These are phyloP conservation scores for Bombus vancouverensis DNA, from an alignment of 1,140 invertebrate genomes.

Conservation along the genomic window DNA sequence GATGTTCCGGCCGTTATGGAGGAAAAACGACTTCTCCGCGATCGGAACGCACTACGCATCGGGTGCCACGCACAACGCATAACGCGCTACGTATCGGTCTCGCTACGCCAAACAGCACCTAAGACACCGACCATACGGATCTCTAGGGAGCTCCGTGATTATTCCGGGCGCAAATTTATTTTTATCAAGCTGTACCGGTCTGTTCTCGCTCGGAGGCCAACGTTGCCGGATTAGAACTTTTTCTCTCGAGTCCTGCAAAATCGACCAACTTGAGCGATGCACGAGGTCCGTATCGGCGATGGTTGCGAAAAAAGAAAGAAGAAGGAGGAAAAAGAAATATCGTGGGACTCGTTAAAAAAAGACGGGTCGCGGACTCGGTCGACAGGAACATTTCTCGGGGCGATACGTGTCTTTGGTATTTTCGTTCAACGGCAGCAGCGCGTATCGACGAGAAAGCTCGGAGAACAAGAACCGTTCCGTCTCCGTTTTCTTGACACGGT, in stretches of 20 bases:
- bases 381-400: neutral
- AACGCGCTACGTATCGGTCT: constrained; percentile 2
- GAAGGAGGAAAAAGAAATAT: neutral
- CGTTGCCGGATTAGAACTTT: constrained; percentile 68
- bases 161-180: constrained; percentile 71
- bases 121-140: constrained; percentile 64
- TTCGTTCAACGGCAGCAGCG: constrained; percentile 31
- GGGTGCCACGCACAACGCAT: neutral
- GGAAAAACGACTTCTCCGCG: too few relatives aligned
- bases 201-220: constrained; percentile 60
- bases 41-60: neutral
- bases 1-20: too few relatives aligned
- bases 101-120: constrained; percentile 48
- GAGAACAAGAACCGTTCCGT: neutral
- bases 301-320: neutral
- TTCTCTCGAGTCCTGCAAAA: constrained; percentile 55
- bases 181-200: constrained; percentile 66
- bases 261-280: neutral
- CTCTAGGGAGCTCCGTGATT: constrained; percentile 70
- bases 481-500: neutral
- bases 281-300: neutral
- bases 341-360: constrained; percentile 33
- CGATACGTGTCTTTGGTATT: constrained; percentile 43
- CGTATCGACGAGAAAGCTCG: constrained; percentile 43
- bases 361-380: neutral